Evolutionary conservation across 2,888 invertebrate genomes (phyloP).

Genomic region (Thecophora atra): DNA sequence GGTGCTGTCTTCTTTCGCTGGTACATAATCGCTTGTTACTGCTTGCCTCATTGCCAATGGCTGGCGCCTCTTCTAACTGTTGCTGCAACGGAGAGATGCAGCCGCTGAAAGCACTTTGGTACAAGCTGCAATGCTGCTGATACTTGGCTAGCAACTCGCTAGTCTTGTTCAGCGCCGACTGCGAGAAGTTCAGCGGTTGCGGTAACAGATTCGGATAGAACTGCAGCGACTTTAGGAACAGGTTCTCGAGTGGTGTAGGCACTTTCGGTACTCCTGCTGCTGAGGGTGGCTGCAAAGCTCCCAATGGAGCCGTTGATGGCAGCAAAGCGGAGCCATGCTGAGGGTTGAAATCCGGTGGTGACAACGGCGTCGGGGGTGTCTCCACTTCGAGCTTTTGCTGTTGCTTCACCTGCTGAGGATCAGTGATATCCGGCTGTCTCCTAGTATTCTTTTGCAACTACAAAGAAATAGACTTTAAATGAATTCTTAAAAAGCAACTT

Average conservation of each 20-base stretch:
- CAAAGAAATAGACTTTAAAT: constrained; percentile 4
- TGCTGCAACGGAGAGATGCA: constrained; percentile 34
- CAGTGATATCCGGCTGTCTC: constrained; percentile 42
- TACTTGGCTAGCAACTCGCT: constrained; percentile 64
- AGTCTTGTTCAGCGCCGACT: constrained; percentile 64
- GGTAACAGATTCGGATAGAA: constrained; percentile 65
- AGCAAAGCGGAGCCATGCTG: neutral
- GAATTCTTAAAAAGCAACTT: neutral
- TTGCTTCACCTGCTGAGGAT: constrained; percentile 41
- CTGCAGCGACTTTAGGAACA: constrained; percentile 65
- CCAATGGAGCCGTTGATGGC: neutral
- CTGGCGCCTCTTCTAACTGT: constrained; percentile 32
- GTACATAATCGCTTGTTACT: constrained; percentile 54
- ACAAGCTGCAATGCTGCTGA: constrained; percentile 63
- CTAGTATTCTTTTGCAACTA: constrained; percentile 44
- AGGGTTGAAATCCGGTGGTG: constrained; percentile 40
- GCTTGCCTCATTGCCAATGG: constrained; percentile 43
- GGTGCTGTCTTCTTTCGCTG: constrained; percentile 44
- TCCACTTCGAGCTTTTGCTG: constrained; percentile 27
- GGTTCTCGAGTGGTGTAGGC: constrained; percentile 62
- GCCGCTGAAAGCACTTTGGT: constrained; percentile 52
- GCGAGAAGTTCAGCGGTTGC: constrained; percentile 66
- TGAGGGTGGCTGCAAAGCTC: neutral
- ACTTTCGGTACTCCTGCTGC: constrained; percentile 47
- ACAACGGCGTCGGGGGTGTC: constrained; percentile 48